These are phyloP conservation scores for Sciurus vulgaris DNA, from an alignment of 2,797 vertebrate species.

Conservation along the genomic window DNA sequence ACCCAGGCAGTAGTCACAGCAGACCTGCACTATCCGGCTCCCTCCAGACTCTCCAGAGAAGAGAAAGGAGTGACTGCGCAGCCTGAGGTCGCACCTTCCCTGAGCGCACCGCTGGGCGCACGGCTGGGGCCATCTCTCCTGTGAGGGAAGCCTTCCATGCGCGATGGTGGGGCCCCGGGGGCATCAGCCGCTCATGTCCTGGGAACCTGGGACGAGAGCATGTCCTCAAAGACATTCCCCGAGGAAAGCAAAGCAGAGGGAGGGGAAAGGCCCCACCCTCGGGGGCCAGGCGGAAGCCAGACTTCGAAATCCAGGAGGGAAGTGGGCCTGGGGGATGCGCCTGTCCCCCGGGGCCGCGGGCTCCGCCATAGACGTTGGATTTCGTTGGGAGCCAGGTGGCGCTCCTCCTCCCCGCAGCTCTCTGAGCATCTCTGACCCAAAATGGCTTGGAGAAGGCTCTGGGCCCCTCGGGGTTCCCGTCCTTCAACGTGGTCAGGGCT, in stretches of 20 bases:
- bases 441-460: too few species aligned
- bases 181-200: not conserved
- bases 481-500: too few species aligned
- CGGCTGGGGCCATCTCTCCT: not conserved
- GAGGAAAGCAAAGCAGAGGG: not conserved
- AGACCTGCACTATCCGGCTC: too few species aligned
- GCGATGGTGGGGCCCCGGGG: fast-evolving
- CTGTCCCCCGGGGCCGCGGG: fast-evolving
- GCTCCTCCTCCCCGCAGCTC: too few species aligned
- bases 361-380: not conserved
- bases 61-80: not conserved
- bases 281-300: not conserved
- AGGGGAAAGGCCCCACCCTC: too few species aligned
- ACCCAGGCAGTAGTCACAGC: too few species aligned
- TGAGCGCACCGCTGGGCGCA: not conserved
- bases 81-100: not conserved
- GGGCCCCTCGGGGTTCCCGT: too few species aligned
- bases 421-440: too few species aligned
- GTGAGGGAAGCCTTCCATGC: too few species aligned
- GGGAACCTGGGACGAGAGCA: not conserved
- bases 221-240: not conserved
- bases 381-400: too few species aligned
- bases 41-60: not conserved
- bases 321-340: fast-evolving
- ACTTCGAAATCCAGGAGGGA: too few species aligned